Evolutionary conservation across 2,113 vertebrate species (phyloP), one percentile per base, ranked within the genome.

Genomic region (Rattus rattus): DNA sequence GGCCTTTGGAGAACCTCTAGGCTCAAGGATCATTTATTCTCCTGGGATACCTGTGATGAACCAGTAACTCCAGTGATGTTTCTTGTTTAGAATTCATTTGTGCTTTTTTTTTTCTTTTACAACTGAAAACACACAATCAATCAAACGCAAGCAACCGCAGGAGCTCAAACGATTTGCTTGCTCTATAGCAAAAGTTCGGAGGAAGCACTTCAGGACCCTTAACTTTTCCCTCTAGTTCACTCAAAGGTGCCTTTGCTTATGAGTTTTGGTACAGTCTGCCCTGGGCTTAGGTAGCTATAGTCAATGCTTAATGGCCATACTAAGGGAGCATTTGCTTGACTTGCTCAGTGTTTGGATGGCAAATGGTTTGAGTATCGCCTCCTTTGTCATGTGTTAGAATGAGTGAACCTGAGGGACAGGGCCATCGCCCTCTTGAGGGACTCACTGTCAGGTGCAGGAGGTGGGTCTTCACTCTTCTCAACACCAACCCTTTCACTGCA

Each of bases 91-190:
- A 95, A 84, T 73, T 72, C 65, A 43, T 91, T 95, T 94, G 85
- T 90, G 61, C 61, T 80, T 56, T 86, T 88, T 20, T 14, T 56
- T 88, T 88, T 20, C 85, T 47, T n/a, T 16, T 0, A 28, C 87
- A 33, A 91, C 39, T 61, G 54, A 52, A 96, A 92, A 95, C 94
- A 85, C n/a, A 77, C 77, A 77, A 80, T 97, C 97, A 56, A 95
- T 95, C 94, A 91, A 77, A 84, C 26, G 22, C 24, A 52, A 94
- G 87, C 10, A 19, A 94, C 30, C 17, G 22, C 36, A 30, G 36
- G 20, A 88, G 36, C 59, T 24, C n/a, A 56, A 85, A 84, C 22
- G 39, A 61, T 47, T 91, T 87, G n/a, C 95, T 98, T 95, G 70
- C 83, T 61, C 54, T 56, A 70, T 59, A 92, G 94, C 84, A 90